Evolutionary conservation across 2,113 vertebrate genomes (phyloP), one percentile per base, ranked within the genome.

Genomic region (Tachycineta bicolor): DNA sequence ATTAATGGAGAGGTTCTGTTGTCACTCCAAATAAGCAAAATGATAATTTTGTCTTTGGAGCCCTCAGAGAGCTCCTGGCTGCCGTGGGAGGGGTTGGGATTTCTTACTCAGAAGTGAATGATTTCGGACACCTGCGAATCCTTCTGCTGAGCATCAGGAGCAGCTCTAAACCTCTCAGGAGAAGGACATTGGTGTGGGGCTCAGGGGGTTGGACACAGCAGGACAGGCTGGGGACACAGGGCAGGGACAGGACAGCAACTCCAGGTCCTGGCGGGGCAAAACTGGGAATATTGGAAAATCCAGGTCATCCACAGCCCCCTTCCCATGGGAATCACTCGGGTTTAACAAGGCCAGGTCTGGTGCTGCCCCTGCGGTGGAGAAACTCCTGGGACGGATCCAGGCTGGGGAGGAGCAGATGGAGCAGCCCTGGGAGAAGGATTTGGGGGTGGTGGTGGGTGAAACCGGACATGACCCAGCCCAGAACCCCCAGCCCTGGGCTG

Each of bases 11-110:
- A 63, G 47, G 46, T 89, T 50, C 60, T 94, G 60, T 55, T 89
- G 94, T 87, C 95, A 75, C 73, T 64, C 73, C 8, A 5, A 68
- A 81, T 84, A 52, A 94, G 60, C 74, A 77, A 94, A 90, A 74
- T 7, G 25, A 89, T 81, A 22, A 78, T 78, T 95, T 83, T 92
- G 62, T 33, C 65, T 89, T 83, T 33, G 26, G 64, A 84, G 69
- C 29, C 56, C 74, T 87, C 24, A 7, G 71, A 92, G 76, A 77
- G 60, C 56, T 81, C 25, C 76, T 74, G 77, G 76, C 59, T 90
- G 21, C 52, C 33, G 15, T 10, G 14, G 60, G 78, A 33, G 33
- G 22, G 15, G 3, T 28, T n/a, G 29, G 37, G 12, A 16, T 37
- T 93, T 71, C 56, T 78, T 56, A 20, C 13, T 15, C 43, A 47